These are phyloP conservation scores for Egretta garzetta DNA, from an alignment of 2,113 vertebrate genomes.

Conservation along the genomic window DNA sequence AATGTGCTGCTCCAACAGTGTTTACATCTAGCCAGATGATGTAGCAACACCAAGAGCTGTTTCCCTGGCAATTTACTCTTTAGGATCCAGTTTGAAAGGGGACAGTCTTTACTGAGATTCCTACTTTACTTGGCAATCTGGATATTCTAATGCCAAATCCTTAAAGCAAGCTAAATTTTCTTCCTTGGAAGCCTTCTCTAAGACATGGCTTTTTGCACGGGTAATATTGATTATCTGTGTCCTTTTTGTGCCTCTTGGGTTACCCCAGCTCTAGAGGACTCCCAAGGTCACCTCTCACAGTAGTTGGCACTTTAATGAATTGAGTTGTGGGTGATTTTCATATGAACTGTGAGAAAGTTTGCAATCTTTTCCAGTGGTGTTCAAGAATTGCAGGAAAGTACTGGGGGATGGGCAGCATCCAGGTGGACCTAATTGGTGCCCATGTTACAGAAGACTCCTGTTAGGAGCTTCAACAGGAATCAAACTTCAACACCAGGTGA, in stretches of 20 bases:
- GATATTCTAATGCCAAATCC: not conserved
- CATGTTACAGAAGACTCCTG: not conserved
- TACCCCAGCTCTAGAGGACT: not conserved
- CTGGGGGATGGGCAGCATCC: not conserved
- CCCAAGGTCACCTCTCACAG: not conserved
- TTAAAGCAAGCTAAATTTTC: not conserved
- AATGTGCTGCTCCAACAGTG: not conserved
- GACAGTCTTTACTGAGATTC: not conserved
- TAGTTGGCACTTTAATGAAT: not conserved
- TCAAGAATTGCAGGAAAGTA: not conserved
- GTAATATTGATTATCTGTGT: not conserved
- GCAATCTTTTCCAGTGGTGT: not conserved
- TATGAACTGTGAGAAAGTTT: not conserved
- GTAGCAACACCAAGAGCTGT: not conserved
- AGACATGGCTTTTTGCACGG: not conserved
- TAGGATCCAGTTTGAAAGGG: not conserved
- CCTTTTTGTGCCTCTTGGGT: not conserved
- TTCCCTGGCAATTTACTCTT: not conserved
- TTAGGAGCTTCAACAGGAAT: rapidly evolving
- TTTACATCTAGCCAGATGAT: not conserved
- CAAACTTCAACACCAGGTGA: not conserved
- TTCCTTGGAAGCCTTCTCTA: not conserved
- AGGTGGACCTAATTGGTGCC: not conserved
- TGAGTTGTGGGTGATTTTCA: not conserved
- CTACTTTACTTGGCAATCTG: not conserved